Evolutionary conservation across 2,888 invertebrate genomes (phyloP), one percentile per base, ranked within the genome.

Genomic region (Criorhina ranunculi): DNA sequence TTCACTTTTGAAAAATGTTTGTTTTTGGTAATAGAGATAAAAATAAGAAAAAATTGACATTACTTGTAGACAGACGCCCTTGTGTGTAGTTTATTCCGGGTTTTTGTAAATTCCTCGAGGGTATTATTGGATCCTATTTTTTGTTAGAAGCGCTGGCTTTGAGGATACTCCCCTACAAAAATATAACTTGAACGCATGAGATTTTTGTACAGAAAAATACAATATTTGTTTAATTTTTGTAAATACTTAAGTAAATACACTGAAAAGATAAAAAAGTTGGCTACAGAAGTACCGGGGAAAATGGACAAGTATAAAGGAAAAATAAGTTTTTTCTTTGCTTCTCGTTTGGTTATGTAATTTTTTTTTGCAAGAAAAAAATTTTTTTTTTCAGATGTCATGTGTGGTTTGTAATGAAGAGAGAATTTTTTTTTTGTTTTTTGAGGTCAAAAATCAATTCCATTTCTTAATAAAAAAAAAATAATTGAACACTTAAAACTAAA

Each of bases 151-250:
- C 67, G 67, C 77, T 85, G 70, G 75, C 49, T 70, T 80, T 33
- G 86, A 80, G 80, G 79, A 75, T 86, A 76, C 87, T 90, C 91
- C 91, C 91, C 91, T 89, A 89, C 91, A 89, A 91, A 91, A 89
- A 89, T 90, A 90, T 89, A 89, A 89, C 89, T 89, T 89, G 89
- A 89, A 90, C 89, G 89, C 89, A 89, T 89, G 90, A 89, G 90
- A 90, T 90, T 82, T 85, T 55, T 86, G 80, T 70, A 15, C 85
- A 80, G 75, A 29, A 53, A 80, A 80, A 70, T 76, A 70, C 59
- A 66, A 80, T 49, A 19, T 66, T 79, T 70, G 44, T 69, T 51
- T 67, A 46, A 31, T 62, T 75, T 66, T 64, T 75, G 44, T 76
- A 80, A 85, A 85, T 85, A 85, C 85, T 85, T 85, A 85, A 83